Percentiles rank a stretch among this genome's conserved stretches.
These are phyloP conservation scores for Cheilosia vernalis DNA, from an alignment of 2,888 invertebrate species.

Conservation along the genomic window DNA sequence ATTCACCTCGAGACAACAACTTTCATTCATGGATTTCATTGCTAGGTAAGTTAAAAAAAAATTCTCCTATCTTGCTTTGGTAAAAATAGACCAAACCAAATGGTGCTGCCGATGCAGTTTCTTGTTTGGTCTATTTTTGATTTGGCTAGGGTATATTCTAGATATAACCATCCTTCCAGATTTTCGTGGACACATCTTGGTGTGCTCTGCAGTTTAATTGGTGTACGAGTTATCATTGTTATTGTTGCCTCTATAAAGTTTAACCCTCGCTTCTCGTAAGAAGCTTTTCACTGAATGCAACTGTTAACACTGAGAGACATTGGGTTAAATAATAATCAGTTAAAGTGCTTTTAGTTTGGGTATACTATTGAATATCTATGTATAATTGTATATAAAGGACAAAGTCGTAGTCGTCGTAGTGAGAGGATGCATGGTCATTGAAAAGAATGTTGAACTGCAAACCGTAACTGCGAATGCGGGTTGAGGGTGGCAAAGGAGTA, in stretches of 20 bases:
- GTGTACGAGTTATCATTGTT: slow-evolving; percentile 19
- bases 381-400: not conserved
- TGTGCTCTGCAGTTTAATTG: slow-evolving; percentile 31
- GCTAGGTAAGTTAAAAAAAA: slow-evolving; percentile 61
- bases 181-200: slow-evolving; percentile 10
- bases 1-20: slow-evolving; percentile 43
- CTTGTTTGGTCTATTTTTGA: slow-evolving; percentile 40
- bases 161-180: slow-evolving; percentile 49
- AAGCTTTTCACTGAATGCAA: slow-evolving; percentile 56
- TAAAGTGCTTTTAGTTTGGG: slow-evolving; percentile 57
- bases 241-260: slow-evolving; percentile 28
- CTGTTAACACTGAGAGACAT: slow-evolving; percentile 41
- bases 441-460: slow-evolving; percentile 67
- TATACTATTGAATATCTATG: slow-evolving; percentile 6
- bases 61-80: not conserved
- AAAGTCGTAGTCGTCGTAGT: not conserved
- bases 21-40: slow-evolving; percentile 74
- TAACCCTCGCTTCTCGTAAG: slow-evolving; percentile 19
- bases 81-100: slow-evolving; percentile 48
- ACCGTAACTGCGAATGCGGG: not conserved
- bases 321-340: slow-evolving; percentile 72
- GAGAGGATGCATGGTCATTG: slow-evolving; percentile 56
- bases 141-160: slow-evolving; percentile 4
- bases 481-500: not conserved
- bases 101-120: slow-evolving; percentile 13